phyloP scores from a whole-genome alignment of 2,113 vertebrate species.

The Serilophus lunatus region DNA sequence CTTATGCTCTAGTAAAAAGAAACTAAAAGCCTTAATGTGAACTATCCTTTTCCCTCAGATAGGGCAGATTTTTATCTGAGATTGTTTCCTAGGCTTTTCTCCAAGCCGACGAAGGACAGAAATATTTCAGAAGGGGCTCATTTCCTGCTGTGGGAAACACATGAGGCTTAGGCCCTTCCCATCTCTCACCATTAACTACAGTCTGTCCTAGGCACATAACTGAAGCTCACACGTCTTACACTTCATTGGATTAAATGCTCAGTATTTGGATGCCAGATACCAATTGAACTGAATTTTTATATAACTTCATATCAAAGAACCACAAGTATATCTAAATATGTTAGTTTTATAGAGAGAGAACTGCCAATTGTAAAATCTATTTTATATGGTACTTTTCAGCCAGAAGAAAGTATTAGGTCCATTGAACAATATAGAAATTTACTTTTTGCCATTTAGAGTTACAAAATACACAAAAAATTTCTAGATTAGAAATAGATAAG shows the following conservation, averaged over 20 bases:
- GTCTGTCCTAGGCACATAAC: neutral
- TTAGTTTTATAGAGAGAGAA: neutral
- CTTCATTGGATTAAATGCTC: neutral
- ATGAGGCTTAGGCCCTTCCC: neutral
- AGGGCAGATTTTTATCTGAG: neutral
- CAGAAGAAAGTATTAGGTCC: neutral
- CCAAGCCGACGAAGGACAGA: neutral
- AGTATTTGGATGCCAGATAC: neutral
- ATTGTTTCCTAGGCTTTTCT: neutral
- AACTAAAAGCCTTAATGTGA: neutral
- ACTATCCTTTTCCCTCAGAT: neutral
- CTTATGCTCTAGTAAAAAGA: neutral
- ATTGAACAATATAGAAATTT: neutral
- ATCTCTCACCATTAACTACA: neutral
- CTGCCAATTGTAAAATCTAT: neutral
- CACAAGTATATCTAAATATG: neutral
- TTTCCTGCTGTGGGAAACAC: neutral
- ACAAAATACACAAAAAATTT: neutral
- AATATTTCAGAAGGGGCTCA: neutral
- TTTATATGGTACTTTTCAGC: neutral
- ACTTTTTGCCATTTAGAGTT: neutral
- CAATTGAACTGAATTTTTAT: neutral
- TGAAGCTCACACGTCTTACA: neutral
- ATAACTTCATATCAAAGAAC: neutral
- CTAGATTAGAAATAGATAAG: neutral